phyloP scores from a whole-genome alignment of 1,140 invertebrate species.

The Leptopilina boulardi region DNA sequence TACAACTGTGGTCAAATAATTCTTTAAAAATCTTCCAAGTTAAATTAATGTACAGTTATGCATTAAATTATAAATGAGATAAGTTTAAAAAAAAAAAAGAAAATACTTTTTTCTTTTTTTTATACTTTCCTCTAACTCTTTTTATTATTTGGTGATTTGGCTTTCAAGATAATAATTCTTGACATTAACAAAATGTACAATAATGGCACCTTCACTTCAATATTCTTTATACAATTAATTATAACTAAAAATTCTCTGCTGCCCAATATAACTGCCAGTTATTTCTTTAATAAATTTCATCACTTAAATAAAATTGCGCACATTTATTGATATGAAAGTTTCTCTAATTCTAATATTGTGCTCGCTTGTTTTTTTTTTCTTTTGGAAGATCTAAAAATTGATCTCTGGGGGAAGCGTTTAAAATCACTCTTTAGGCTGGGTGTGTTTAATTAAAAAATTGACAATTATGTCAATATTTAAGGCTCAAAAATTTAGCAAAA shows the following conservation, averaged over 20 bases:
- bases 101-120: background rate
- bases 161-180: conserved; percentile 8
- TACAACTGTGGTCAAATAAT: conserved; percentile 16
- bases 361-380: conserved; percentile 45
- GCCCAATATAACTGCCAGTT: conserved; percentile 51
- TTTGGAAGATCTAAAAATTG: conserved; percentile 55
- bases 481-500: background rate
- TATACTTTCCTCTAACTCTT: background rate
- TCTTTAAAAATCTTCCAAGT: background rate
- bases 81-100: background rate
- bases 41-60: conserved; percentile 33
- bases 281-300: conserved; percentile 4
- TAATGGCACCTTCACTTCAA: conserved; percentile 58
- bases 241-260: conserved; percentile 49
- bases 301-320: conserved; percentile 8
- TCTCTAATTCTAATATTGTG: conserved; percentile 60
- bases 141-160: conserved; percentile 32
- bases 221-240: conserved; percentile 53
- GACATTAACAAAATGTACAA: conserved; percentile 45
- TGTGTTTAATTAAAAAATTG: background rate
- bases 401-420: conserved; percentile 37
- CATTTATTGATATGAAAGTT: conserved; percentile 55
- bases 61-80: conserved; percentile 9
- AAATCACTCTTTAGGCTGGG: conserved; percentile 21
- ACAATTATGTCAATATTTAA: background rate